Conservation (phyloP, 1,140 invertebrate species). For the Babylonia areolata region DNA sequence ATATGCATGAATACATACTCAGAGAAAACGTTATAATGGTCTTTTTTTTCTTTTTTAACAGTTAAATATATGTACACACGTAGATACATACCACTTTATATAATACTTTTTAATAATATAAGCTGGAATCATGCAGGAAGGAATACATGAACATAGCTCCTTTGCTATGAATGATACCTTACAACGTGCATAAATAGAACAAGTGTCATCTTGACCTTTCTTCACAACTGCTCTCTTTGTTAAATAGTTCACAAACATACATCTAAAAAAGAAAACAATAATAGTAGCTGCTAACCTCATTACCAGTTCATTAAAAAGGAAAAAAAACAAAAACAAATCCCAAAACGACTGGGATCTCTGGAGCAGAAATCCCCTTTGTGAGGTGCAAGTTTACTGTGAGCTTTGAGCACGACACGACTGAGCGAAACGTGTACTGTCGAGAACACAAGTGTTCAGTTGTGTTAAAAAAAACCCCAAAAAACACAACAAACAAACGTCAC, state of each 20-base stretch:
- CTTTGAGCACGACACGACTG: too few relatives aligned
- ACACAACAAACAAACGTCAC: not conserved
- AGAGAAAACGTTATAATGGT: not conserved
- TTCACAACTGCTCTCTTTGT: too few relatives aligned
- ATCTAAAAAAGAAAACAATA: too few relatives aligned
- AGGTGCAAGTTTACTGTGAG: not conserved
- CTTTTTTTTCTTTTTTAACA: too few relatives aligned
- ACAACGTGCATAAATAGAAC: not conserved
- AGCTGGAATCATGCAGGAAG: not conserved
- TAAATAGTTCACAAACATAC: too few relatives aligned
- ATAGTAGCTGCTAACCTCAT: too few relatives aligned
- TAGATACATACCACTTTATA: not conserved
- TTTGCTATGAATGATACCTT: not conserved
- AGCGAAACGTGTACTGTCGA: too few relatives aligned
- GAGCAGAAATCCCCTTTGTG: not conserved
- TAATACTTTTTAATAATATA: not conserved
- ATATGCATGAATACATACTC: not conserved
- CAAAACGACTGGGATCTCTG: not conserved
- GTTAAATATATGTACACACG: not conserved
- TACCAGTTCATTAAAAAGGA: not conserved
- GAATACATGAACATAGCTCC: not conserved
- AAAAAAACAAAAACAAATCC: not conserved
- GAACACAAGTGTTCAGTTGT: too few relatives aligned
- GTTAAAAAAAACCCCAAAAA: not conserved
- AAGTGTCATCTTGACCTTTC: not conserved